phyloP scores from a whole-genome alignment of 2,797 vertebrate genomes.

The Malurus leucopterus region DNA sequence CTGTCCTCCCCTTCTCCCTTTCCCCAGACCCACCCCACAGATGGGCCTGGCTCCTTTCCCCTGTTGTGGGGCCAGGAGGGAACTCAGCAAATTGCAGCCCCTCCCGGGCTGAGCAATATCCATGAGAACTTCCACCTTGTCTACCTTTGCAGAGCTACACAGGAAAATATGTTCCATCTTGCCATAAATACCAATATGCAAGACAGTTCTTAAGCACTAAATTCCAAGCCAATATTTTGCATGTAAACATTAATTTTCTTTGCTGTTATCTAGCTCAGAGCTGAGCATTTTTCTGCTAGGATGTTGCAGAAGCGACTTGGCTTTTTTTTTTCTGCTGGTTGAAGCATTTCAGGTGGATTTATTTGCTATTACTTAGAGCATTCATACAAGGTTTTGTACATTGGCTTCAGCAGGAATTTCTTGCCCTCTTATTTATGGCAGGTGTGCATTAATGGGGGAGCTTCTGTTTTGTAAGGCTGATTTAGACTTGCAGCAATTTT shows the following conservation, averaged over 20 bases:
- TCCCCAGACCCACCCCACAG: background rate
- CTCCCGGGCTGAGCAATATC: background rate
- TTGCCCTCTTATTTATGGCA: background rate
- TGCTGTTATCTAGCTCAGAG: background rate
- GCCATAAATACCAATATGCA: background rate
- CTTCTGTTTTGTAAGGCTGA: background rate
- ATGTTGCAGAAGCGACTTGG: background rate
- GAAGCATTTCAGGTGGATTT: constrained; percentile 13
- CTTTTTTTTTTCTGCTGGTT: background rate
- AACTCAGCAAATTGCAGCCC: background rate
- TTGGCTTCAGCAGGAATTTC: background rate
- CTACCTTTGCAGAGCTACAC: background rate
- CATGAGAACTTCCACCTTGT: background rate
- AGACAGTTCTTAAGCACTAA: background rate
- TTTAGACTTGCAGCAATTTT: background rate
- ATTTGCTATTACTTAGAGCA: background rate
- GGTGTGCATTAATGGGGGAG: background rate
- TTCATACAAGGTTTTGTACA: background rate
- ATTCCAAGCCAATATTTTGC: background rate
- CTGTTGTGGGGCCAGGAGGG: fast-evolving
- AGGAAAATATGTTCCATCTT: background rate
- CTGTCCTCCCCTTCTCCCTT: background rate
- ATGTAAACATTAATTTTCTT: constrained; percentile 13
- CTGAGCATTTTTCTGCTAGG: background rate
- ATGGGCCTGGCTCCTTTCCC: background rate